Base-by-base conservation (phyloP, 2,888 invertebrate species). In the Callyntrura sp. region DNA sequence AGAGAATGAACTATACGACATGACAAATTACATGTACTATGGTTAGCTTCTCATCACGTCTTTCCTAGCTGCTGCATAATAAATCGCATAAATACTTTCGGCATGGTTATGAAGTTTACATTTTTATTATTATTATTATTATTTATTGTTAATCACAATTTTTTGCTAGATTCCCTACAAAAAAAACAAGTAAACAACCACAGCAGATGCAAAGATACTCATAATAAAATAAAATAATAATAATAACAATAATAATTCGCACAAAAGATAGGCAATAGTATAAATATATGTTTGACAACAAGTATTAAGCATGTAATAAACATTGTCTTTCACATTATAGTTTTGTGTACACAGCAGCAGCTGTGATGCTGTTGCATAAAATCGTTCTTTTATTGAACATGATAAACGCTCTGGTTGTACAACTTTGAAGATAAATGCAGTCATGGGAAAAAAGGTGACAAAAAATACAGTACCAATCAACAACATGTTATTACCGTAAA, bases 361-460 rank as follows among this genome's bases (percentile, higher is more conserved):
- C 35, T 35, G 6, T 35, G 35, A 6, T n/a, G 17, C 57, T 57
- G 57, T 70, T 70, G 17, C 70, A 70, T 70, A 70, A 76, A 51
- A 48, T 3, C 25, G 9, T 51, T 11, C 25, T 76, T 76, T 48
- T 48, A 12, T 20, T 51, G 51, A 12, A 51, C 14, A 51, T 51
- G 48, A 76, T 76, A 76, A 76, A 76, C 25, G 20, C 45, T 76
- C 76, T 51, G 20, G 35, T n/a, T 76, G 51, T 57, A 25, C 17
- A 57, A 79, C 79, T 6, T 11, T 20, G 43, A 70, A 65, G 23
- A 62, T 20, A 51, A 79, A 51, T 57, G 17, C 51, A 43, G 23
- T 79, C 45, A 79, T 86, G 86, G 79, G 86, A 86, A 86, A 84
- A 86, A 35, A 48, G 78, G 79, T 62, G 79, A 79, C 86, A 86